Conservation (phyloP, 2,888 invertebrate species). For the Xestia ashworthii region DNA sequence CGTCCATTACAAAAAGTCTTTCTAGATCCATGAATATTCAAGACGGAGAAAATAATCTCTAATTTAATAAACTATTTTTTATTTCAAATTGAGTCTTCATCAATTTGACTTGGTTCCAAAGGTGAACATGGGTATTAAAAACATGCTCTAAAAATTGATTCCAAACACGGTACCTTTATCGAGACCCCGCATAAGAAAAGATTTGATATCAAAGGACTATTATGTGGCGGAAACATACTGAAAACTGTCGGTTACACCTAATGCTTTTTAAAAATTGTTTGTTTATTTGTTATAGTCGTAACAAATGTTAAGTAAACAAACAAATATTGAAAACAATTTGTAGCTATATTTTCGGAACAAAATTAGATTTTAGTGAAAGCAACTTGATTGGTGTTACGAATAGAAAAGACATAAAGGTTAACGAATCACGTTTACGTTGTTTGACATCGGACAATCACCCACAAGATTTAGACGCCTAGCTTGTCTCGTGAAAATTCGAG, state of each 20-base stretch:
- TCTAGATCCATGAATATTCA: constrained; percentile 28
- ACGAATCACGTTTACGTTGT: constrained; percentile 14
- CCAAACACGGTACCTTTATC: neutral
- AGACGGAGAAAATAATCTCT: neutral
- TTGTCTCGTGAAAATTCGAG: constrained; percentile 19
- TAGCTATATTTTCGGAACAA: neutral
- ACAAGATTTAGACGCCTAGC: neutral
- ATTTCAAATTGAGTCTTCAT: neutral
- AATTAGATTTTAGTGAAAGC: neutral
- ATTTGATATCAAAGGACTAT: constrained; percentile 6
- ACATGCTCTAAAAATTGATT: constrained; percentile 13
- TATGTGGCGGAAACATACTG: neutral
- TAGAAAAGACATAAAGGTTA: constrained; percentile 1
- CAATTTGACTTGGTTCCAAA: constrained; percentile 2
- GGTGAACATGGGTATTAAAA: neutral
- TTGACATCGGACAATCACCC: neutral
- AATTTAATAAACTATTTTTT: constrained; percentile 11
- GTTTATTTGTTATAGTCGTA: no score
- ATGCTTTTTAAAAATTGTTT: no score
- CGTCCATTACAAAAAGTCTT: neutral
- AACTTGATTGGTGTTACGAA: constrained; percentile 8
- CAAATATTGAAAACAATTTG: neutral
- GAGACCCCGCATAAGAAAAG: neutral
- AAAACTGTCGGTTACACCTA: no score
- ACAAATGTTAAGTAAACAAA: no score